phyloP scores from a whole-genome alignment of 2,113 vertebrate species.

The Lipophrys pholis region DNA sequence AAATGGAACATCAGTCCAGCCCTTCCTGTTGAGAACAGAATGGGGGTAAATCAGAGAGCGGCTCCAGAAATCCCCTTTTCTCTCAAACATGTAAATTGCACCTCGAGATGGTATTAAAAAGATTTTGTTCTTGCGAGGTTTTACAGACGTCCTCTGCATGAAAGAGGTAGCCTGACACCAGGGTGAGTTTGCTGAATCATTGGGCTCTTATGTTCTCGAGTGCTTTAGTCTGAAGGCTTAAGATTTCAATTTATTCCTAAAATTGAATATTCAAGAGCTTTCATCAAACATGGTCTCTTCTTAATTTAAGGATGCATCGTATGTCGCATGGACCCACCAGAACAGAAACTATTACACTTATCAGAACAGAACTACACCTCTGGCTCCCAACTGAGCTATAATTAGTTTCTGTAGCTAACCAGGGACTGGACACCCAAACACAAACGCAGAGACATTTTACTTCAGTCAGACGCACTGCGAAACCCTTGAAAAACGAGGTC shows the following conservation, averaged over 20 bases:
- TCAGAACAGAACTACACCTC: constrained; percentile 41
- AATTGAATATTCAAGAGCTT: neutral
- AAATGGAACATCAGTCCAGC: constrained; percentile 76
- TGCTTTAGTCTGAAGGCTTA: constrained; percentile 26
- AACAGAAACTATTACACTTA: constrained; percentile 27
- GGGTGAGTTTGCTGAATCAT: constrained; percentile 67
- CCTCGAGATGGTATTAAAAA: constrained; percentile 44
- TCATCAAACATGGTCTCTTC: neutral
- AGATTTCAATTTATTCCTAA: constrained; percentile 21
- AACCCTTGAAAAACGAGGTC: too few species aligned
- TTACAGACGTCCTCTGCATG: constrained; percentile 40
- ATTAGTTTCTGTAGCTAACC: constrained; percentile 56
- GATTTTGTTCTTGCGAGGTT: constrained; percentile 37
- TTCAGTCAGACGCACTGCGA: too few species aligned
- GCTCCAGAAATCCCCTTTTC: constrained; percentile 23
- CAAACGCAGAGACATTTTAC: too few species aligned
- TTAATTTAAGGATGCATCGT: neutral
- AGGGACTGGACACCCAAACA: constrained; percentile 7
- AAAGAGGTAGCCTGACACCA: constrained; percentile 27
- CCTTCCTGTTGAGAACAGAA: constrained; percentile 75
- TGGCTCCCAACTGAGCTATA: constrained; percentile 46
- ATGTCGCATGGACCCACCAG: too few species aligned
- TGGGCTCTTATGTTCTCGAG: constrained; percentile 44
- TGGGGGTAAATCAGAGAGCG: constrained; percentile 28
- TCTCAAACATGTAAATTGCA: constrained; percentile 32